Percentiles rank a stretch among this genome's conserved stretches.
These are phyloP conservation scores for Trichechus manatus DNA, from an alignment of 2,113 vertebrate genomes.

Conservation along the genomic window DNA sequence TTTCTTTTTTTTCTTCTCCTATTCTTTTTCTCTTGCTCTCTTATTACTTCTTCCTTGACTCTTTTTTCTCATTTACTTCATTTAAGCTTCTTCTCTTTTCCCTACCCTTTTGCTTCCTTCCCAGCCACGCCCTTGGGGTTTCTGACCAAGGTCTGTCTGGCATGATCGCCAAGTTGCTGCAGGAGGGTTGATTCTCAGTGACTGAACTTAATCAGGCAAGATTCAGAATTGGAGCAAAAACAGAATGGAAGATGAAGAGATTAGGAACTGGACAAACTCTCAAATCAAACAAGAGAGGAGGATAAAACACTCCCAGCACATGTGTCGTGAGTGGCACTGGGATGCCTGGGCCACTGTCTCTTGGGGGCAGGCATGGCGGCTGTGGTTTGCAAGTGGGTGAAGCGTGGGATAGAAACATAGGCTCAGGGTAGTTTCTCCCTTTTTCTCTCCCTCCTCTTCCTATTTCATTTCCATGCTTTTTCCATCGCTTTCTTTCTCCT, in stretches of 20 bases:
- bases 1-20: not conserved
- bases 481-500: not conserved
- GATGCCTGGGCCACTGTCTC: not conserved
- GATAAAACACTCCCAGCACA: fast-evolving
- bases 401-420: not conserved
- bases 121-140: not conserved
- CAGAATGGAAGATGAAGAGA: not conserved
- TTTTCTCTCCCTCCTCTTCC: not conserved
- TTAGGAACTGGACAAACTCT: not conserved
- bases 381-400: not conserved
- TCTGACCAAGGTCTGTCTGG: not conserved
- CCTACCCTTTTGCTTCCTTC: not conserved
- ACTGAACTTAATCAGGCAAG: not conserved
- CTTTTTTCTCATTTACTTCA: not conserved
- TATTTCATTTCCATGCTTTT: not conserved
- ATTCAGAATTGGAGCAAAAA: not conserved
- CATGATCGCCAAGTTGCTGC: not conserved
- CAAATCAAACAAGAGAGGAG: not conserved
- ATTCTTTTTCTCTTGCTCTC: not conserved
- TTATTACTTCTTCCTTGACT: not conserved
- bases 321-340: not conserved
- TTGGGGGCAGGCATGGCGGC: not conserved
- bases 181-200: not conserved
- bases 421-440: no score
- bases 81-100: not conserved